Base-by-base conservation (phyloP, 1,140 invertebrate genomes). In the Hylaeus volcanicus region DNA sequence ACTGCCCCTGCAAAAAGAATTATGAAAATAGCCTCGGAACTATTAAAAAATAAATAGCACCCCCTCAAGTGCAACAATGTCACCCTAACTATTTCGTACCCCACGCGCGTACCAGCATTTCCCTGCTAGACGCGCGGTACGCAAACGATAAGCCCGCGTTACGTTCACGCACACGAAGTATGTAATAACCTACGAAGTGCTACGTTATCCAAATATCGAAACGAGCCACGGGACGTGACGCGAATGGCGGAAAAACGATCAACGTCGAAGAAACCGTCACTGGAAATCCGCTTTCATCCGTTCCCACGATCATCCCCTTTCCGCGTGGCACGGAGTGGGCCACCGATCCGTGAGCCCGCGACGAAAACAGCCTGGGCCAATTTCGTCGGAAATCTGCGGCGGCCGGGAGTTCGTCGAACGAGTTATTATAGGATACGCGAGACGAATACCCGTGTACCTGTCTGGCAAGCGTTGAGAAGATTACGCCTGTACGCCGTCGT, bases 381-480 rank as follows among this genome's bases (percentile, higher is more conserved):
- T 83, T 70, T 79, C 45, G 37, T 48, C 37, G 69, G 26, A 81
- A 76, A 74, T 60, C 39, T 43, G 60, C 60, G 60, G n/a, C 60
- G 8, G 14, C 26, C 3, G n/a, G 2, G 48, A 68, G 60, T 81
- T 76, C 58, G 63, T 81, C 69, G 58, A 76, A 84, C 66, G 60
- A 84, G 48, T 85, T 84, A 77, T 81, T 85, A 85, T 86, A 64
- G 61, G 61, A 68, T 64, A 69, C 51, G 45, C 37, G 83, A 61
- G 61, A 55, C 41, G 69, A 70, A 58, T 83, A 86, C 43, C 66
- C 73, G n/a, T 86, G 81, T 83, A 86, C 26, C 64, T 71, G 68
- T 58, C 77, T 80, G 60, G 69, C 81, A 81, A 87, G 68, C 72
- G 70, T 26, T 55, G 79, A 84, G 85, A 75, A 87, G 85, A 87